Conservation (phyloP, 2,113 vertebrate species). For the Pelvicachromis taeniatus region DNA sequence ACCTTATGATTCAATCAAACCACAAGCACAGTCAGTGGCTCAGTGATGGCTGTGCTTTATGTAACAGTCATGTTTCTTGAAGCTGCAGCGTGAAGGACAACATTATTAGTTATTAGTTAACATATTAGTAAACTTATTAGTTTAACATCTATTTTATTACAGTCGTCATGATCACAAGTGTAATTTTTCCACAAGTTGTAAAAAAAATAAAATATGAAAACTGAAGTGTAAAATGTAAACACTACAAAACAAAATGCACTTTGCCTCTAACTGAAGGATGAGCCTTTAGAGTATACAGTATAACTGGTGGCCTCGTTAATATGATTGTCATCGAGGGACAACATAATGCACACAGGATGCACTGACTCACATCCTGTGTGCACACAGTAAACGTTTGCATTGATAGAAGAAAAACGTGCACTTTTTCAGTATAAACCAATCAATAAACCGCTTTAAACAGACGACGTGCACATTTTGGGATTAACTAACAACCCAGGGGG, state of each 20-base stretch:
- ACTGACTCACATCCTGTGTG: neutral
- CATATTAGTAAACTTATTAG: no score
- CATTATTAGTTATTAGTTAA: no score
- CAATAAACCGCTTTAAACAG: neutral
- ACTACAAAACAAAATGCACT: neutral
- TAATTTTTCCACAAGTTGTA: conserved; percentile 1
- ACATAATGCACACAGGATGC: neutral
- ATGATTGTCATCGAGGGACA: neutral
- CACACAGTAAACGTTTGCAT: neutral
- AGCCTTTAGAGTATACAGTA: neutral
- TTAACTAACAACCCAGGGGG: neutral
- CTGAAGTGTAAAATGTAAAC: neutral
- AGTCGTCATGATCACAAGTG: neutral
- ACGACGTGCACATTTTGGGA: neutral
- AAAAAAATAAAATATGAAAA: neutral
- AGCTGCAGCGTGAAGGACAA: neutral
- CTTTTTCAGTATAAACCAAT: neutral
- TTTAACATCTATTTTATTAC: neutral
- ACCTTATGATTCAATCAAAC: neutral
- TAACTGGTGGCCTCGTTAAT: neutral
- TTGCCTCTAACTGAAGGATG: neutral
- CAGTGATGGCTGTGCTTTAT: neutral
- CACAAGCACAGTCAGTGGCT: neutral
- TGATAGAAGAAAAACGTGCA: neutral
- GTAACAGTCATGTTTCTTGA: neutral